Base-by-base conservation (phyloP, 1,140 invertebrate genomes). In the Nephila pilipes region DNA sequence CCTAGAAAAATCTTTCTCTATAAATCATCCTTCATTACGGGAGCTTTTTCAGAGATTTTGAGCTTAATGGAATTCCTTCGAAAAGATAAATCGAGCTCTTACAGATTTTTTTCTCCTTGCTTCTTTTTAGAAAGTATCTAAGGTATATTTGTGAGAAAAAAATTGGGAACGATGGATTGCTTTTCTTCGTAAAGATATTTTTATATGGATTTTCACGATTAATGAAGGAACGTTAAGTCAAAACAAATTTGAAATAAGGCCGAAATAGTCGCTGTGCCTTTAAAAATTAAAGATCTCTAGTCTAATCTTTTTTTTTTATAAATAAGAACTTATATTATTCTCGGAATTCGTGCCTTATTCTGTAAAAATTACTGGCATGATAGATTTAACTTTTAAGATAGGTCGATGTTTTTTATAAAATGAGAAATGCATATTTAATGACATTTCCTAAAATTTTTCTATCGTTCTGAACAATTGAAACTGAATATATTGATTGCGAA, bases 1-100 rank as follows among this genome's bases (percentile, higher is more conserved):
- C 25, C 5, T 54, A 2, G n/a, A 25, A 46, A 83, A 83, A 55
- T 55, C 81, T 32, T 22, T 32, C 38, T 25, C 46, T n/a, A 83
- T 83, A 83, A 83, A 83, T 83, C 81, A 83, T 54, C 54, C 38
- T 54, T 83, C 81, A 57, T 83, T 83, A 57, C 54, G 10, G 22
- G 46, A 10, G 54, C 54, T 83, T 57, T 83, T 83, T 83, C 46
- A 83, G 81, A 32, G 54, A 57, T 57, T 83, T 83, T 83, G 46
- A 83, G 54, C 46, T 54, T 83, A 83, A 83, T 83, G 81, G 81
- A 83, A 83, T 83, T 57, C 54, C 12, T 25, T 6, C 22, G n/a
- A 54, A 46, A 83, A 83, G 81, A 83, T 83, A 57, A 83, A 83
- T 83, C 81, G 81, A 29, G 81, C 22, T 25, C 81, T 46, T 57